phyloP scores from a whole-genome alignment of 2,888 invertebrate genomes.

The Mythimna vitellina region DNA sequence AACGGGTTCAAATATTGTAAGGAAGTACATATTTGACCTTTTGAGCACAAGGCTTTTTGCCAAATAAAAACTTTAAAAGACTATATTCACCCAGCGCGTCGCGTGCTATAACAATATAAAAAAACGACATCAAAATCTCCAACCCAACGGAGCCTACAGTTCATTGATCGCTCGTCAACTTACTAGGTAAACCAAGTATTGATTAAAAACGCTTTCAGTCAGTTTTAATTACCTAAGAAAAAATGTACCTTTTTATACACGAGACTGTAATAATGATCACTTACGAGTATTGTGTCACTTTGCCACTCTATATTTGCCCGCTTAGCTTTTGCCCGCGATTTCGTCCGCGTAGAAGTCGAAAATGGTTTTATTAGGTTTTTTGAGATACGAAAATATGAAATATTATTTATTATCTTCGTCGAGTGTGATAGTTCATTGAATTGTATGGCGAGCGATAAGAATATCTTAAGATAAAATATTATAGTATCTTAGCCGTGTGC shows the following conservation, averaged over 20 bases:
- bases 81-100: background rate
- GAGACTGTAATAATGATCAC: background rate
- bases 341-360: no score
- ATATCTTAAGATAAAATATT: no score
- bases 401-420: no score
- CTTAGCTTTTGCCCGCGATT: no score
- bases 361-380: no score
- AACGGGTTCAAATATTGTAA: no score
- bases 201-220: background rate
- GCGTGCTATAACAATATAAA: slow-evolving; percentile 28
- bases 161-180: slow-evolving; percentile 31
- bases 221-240: background rate
- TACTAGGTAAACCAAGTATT: background rate
- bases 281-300: background rate
- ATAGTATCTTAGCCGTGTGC: no score
- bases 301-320: no score
- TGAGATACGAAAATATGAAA: no score
- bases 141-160: background rate
- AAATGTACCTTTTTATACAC: background rate
- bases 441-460: no score
- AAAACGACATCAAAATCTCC: slow-evolving; percentile 21
- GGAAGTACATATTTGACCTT: no score
- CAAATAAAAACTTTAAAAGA: background rate
- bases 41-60: background rate
- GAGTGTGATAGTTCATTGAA: no score